Evolutionary conservation across 1,140 invertebrate species (phyloP), one percentile per base, ranked within the genome.

Genomic region (Pissodes strobi): DNA sequence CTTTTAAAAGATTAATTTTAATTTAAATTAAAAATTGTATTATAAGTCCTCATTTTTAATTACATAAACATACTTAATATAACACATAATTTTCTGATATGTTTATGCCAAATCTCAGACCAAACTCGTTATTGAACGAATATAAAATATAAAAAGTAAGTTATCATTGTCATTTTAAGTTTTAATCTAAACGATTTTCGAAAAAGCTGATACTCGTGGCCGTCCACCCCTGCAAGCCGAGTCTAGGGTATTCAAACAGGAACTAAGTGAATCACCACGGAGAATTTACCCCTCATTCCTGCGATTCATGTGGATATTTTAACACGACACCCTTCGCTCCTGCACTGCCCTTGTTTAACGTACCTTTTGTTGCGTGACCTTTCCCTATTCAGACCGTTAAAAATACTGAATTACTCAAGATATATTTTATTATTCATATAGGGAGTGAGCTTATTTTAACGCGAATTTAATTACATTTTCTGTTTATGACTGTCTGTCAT

Each of bases 261-360:
- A 58, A 63, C 64, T 41, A 61, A 57, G 49, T 68, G 66, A 68
- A 68, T 68, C 66, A 68, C 61, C 61, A 57, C 43, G 43, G 27
- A 25, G 39, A 39, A 49, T 53, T 53, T 51, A 55, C 51, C 57
- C 56, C 56, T 61, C 60, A 64, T 68, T 68, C 66, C 61, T 64
- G 66, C 66, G 49, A 68, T 52, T 63, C 61, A 48, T 61, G 39
- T 55, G 64, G 51, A 46, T 43, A 55, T 43, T 52, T 57, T 41
- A 45, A 67, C 48, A 63, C 49, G 43, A 37, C 46, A 39, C 53
- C 60, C 45, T 46, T 22, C 23, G 48, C 21, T 64, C 49, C 66
- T 64, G 56, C 58, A 67, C 66, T 68, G 66, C 66, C 66, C 66
- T 67, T 64, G 51, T 68, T 68, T 62, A 68, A 68, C 66, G 10